phyloP scores from a whole-genome alignment of 2,113 vertebrate genomes.

The Pavo muticus region DNA sequence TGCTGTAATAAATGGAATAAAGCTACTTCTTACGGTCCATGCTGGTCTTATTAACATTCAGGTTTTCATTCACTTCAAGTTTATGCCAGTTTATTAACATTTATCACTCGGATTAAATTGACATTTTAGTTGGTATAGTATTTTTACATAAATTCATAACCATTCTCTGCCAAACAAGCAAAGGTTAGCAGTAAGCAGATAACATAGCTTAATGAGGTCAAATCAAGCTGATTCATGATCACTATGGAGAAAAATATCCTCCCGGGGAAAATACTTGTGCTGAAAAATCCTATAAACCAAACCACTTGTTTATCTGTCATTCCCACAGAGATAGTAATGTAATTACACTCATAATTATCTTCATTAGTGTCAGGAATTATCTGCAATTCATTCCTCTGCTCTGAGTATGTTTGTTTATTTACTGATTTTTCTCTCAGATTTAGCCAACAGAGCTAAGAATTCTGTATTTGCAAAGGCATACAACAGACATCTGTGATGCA shows the following conservation, averaged over 20 bases:
- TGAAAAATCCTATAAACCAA: conserved; percentile 89
- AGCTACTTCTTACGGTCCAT: conserved; percentile 2
- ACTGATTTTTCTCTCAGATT: conserved; percentile 79
- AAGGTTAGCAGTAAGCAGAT: conserved; percentile 78
- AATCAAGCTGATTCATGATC: conserved; percentile 82
- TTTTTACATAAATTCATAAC: conserved; percentile 61
- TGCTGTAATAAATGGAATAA: neutral
- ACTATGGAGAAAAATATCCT: conserved; percentile 78
- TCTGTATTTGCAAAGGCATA: conserved; percentile 73
- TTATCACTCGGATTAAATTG: conserved; percentile 50
- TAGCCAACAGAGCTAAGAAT: conserved; percentile 79
- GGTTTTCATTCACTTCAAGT: neutral
- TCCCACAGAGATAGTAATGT: conserved; percentile 99
- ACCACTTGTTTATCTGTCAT: conserved; percentile 98
- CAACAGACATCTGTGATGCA: conserved; percentile 75
- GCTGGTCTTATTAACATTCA: neutral
- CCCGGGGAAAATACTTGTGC: conserved; percentile 83
- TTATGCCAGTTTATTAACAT: conserved; percentile 69
- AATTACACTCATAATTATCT: conserved; percentile 98
- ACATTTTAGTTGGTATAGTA: conserved; percentile 50
- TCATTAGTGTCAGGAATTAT: conserved; percentile 98
- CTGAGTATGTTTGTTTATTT: conserved; percentile 84
- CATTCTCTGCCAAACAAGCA: conserved; percentile 58
- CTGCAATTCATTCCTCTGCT: conserved; percentile 90
- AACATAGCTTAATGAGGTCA: conserved; percentile 80